Conservation (phyloP, 2,888 invertebrate genomes). For the Ormyrus nitidulus region DNA sequence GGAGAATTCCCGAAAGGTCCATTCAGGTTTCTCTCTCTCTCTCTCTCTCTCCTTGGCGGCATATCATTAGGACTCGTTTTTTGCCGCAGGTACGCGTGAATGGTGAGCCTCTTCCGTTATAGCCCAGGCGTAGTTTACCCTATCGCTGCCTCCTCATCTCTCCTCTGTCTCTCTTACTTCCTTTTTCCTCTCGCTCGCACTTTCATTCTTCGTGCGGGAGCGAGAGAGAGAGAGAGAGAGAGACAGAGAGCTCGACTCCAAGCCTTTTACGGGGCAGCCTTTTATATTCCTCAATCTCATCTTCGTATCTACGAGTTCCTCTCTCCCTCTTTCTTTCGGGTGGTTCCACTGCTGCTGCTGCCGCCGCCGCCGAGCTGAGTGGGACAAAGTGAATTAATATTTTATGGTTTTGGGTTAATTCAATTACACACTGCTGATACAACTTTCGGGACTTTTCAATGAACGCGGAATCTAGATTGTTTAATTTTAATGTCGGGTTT, state of each 20-base stretch:
- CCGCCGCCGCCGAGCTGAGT: background rate
- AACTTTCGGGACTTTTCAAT: background rate
- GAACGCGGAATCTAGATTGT: constrained; percentile 9
- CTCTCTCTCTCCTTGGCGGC: constrained; percentile 58
- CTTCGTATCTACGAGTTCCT: constrained; percentile 48
- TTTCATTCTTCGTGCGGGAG: constrained; percentile 7
- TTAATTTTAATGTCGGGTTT: constrained; percentile 21
- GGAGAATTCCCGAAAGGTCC: constrained; percentile 75
- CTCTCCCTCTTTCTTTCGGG: constrained; percentile 8
- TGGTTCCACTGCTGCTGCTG: background rate
- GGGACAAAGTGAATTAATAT: constrained; percentile 59
- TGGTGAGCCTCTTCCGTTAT: constrained; percentile 64
- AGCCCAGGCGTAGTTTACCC: too few relatives aligned
- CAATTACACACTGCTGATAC: constrained; percentile 17
- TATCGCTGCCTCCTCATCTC: background rate
- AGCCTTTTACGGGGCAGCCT: constrained; percentile 50
- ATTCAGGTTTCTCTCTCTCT: constrained; percentile 62
- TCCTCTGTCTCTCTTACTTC: constrained; percentile 25
- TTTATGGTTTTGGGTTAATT: constrained; percentile 38
- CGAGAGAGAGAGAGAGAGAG: too few relatives aligned
- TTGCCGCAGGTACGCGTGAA: constrained; percentile 70
- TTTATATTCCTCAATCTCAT: constrained; percentile 55
- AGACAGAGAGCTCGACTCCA: background rate
- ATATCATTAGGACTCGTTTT: constrained; percentile 74
- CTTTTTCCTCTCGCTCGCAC: constrained; percentile 39